Evolutionary conservation across 2,888 invertebrate genomes (phyloP).

Genomic region (Scrobipalpa atriplicella): DNA sequence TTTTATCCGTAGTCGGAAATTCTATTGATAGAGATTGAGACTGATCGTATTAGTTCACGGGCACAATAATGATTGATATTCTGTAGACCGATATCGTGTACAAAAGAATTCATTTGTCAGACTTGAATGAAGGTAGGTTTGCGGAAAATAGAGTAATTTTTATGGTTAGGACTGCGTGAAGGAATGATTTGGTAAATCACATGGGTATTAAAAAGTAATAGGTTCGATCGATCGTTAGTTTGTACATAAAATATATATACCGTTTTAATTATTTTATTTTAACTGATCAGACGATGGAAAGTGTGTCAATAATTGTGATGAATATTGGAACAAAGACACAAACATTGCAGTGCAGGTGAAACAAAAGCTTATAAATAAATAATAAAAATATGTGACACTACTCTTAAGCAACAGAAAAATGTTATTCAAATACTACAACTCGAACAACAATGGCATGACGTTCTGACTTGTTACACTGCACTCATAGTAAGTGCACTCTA

Average conservation of each 20-base stretch:
- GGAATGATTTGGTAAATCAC: not conserved
- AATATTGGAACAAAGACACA: no score
- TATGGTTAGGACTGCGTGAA: not conserved
- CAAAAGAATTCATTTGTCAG: slow-evolving; percentile 39
- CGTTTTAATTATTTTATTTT: no score
- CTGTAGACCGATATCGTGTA: slow-evolving; percentile 35
- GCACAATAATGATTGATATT: slow-evolving; percentile 34
- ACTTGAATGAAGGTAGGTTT: slow-evolving; percentile 42
- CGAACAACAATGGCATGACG: not conserved
- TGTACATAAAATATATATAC: no score
- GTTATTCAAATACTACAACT: slow-evolving; percentile 32
- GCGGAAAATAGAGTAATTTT: slow-evolving; percentile 48
- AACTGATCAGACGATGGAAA: no score
- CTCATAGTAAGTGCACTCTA: slow-evolving; percentile 1
- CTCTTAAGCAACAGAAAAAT: slow-evolving; percentile 19
- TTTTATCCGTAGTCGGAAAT: no score
- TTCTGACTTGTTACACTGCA: slow-evolving; percentile 1
- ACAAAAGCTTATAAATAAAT: no score
- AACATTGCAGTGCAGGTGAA: no score
- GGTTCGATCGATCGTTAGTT: no score
- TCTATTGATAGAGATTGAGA: no score
- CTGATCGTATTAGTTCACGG: no score
- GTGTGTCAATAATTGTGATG: no score
- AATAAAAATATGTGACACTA: no score
- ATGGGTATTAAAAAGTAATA: not conserved